These are phyloP conservation scores for Blastobasis adustella DNA, from an alignment of 2,888 invertebrate species.

Conservation along the genomic window DNA sequence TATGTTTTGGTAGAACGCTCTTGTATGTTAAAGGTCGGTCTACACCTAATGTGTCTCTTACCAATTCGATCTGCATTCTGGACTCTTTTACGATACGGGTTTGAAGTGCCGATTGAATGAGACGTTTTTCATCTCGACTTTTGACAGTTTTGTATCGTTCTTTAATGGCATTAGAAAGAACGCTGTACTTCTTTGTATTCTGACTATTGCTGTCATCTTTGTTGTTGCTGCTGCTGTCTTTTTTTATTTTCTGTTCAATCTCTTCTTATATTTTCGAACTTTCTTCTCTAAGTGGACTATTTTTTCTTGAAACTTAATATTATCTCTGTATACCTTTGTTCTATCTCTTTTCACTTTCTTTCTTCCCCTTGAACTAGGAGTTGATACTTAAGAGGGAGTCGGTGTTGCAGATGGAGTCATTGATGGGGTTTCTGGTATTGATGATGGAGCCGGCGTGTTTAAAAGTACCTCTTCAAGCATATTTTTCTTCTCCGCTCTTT, in stretches of 20 bases:
- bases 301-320: not conserved
- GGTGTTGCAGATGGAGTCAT: not conserved
- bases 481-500: constrained; percentile 1
- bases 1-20: not conserved
- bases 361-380: not conserved
- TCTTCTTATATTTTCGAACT: constrained; percentile 8
- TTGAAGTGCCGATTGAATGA: no score
- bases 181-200: constrained; percentile 2
- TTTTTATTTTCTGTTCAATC: constrained; percentile 11
- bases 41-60: constrained; percentile 5
- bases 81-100: constrained; percentile 4
- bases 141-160: constrained; percentile 11
- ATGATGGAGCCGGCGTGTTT: constrained; percentile 6
- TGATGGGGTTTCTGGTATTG: not conserved
- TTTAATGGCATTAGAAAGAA: constrained; percentile 10
- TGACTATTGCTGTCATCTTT: constrained; percentile 1
- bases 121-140: constrained; percentile 5
- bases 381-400: not conserved
- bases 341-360: constrained; percentile 4
- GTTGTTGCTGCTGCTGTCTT: constrained; percentile 10
- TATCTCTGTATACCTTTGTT: constrained; percentile 10
- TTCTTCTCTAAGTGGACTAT: constrained; percentile 6
- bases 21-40: not conserved
- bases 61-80: constrained; percentile 3
- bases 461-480: not conserved